Base-by-base conservation (phyloP, 2,113 vertebrate species). In the Lathamus discolor region DNA sequence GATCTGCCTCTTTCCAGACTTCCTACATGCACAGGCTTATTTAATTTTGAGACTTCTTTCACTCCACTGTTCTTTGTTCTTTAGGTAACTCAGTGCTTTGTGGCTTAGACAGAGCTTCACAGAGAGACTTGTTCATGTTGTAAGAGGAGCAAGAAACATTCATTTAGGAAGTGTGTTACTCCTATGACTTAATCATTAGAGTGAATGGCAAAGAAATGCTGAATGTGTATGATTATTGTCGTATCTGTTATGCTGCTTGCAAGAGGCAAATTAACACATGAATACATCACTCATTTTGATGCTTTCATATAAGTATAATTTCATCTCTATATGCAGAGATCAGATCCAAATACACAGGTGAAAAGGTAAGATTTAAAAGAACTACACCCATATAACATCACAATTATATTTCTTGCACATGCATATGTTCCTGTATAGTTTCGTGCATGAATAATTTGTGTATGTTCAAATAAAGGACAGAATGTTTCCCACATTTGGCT, bases 401-500 rank as follows among this genome's bases (percentile, higher is more conserved):
- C 22, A 83, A 79, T 59, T 86, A 7, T 27, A 31, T 83, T 90
- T 89, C 51, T 88, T 92, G 57, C 41, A 35, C 31, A 16, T 39
- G 33, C 4, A 0, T 55, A 14, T 54, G 41, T 81, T 83, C 37
- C 31, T 17, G 5, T 75, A 6, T 37, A 72, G 29, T 75, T 94
- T 59, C 7, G 1, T 93, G 88, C 59, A 27, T 70, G 33, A 94
- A 64, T 94, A 86, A 90, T 93, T 74, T 77, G 27, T 52, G 27
- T 94, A 18, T 1, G 1, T 73, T 90, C 8, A 83, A 90, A 81
- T 55, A 54, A 86, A 90, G 80, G 35, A 81, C 55, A 84, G 49
- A 90, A 67, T 86, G 69, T 96, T 96, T 94, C 44, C 33, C 62
- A 64, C 66, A 54, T 86, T 95, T 93, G 69, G 28, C 80, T 87